These are phyloP conservation scores for Tychaedon coryphoeus DNA, from an alignment of 2,113 vertebrate genomes.

Conservation along the genomic window DNA sequence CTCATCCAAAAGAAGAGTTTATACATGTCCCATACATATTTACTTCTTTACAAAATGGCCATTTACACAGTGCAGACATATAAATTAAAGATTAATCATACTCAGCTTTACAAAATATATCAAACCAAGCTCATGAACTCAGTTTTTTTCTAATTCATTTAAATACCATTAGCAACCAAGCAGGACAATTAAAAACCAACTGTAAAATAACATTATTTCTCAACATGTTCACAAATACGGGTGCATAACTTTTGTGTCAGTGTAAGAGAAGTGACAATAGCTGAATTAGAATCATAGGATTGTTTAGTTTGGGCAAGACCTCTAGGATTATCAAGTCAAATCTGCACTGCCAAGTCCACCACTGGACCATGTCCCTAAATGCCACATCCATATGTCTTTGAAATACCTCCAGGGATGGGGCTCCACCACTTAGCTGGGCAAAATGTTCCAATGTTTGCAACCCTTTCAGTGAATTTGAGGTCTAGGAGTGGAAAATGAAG, in stretches of 20 bases:
- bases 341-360: not conserved
- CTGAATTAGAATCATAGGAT: not conserved
- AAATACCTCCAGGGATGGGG: not conserved
- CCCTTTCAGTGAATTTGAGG: not conserved
- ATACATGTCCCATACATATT: not conserved
- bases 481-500: not conserved
- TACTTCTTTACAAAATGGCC: not conserved
- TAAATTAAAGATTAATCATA: not conserved
- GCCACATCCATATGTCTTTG: not conserved
- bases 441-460: not conserved
- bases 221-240: not conserved
- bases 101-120: not conserved
- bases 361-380: not conserved
- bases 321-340: not conserved
- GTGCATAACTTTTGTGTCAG: not conserved
- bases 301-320: accelerated
- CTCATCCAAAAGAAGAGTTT: not conserved
- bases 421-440: not conserved
- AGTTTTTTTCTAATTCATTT: not conserved
- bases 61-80: not conserved
- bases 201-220: not conserved
- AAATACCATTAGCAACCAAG: not conserved
- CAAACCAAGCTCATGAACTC: not conserved
- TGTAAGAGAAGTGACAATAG: not conserved
- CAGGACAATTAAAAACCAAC: not conserved